Evolutionary conservation across 2,797 vertebrate species (phyloP).

Genomic region (Onychomys arenicola): DNA sequence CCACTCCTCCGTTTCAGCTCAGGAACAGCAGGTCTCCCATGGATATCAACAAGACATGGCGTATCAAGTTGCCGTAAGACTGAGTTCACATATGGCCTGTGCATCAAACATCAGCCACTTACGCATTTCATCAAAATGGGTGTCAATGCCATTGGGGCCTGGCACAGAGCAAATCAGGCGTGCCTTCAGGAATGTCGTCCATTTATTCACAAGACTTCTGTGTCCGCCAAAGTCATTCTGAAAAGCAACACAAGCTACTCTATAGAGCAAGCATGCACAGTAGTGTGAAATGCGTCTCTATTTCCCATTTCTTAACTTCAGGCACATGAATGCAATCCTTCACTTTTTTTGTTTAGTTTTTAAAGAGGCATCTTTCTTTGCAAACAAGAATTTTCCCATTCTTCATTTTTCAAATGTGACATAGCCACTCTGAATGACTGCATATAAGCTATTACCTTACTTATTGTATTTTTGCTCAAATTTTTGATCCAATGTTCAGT

Average conservation of each 20-base stretch:
- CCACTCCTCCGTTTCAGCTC: background rate
- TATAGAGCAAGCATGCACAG: background rate
- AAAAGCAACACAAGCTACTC: slow-evolving; percentile 48
- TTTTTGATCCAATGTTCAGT: background rate
- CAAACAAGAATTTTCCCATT: background rate
- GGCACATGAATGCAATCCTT: background rate
- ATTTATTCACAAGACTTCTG: slow-evolving; percentile 98
- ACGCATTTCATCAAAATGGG: slow-evolving; percentile 99
- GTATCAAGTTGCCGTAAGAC: background rate
- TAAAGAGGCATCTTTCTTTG: background rate
- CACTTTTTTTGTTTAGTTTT: background rate
- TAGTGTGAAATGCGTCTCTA: background rate
- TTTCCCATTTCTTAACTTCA: background rate
- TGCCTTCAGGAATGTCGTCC: slow-evolving; percentile 99
- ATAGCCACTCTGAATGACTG: background rate
- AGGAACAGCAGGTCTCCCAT: background rate
- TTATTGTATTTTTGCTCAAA: background rate
- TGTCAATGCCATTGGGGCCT: slow-evolving; percentile 97
- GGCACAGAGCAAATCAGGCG: slow-evolving; percentile 97
- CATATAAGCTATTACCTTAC: background rate
- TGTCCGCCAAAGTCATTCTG: slow-evolving; percentile 99
- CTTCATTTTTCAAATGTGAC: background rate
- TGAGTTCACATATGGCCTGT: background rate
- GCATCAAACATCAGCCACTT: slow-evolving; percentile 85
- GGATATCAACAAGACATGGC: background rate